phyloP scores from a whole-genome alignment of 2,113 vertebrate genomes.

The Gobiocypris rarus region DNA sequence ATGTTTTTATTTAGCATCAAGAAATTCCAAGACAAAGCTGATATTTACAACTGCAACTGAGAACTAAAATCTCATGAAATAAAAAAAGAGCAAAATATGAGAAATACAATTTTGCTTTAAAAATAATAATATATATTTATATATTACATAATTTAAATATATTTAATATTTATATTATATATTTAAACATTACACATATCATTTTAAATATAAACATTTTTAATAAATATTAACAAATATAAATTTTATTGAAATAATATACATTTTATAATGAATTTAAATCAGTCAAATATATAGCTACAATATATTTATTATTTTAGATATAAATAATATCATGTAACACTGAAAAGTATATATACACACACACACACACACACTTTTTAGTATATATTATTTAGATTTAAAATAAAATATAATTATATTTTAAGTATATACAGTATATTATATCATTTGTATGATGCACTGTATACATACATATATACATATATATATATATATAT shows the following conservation, averaged over 20 bases:
- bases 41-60: neutral
- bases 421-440: neutral
- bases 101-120: neutral
- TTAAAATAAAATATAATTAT: neutral
- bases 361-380: neutral
- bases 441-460: neutral
- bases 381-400: neutral
- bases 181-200: too few relatives aligned
- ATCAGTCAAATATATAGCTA: too few relatives aligned
- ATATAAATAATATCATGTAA: neutral
- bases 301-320: neutral
- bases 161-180: too few relatives aligned
- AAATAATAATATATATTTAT: neutral
- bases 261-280: too few relatives aligned
- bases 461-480: neutral
- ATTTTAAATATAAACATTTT: too few relatives aligned
- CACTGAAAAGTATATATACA: too few relatives aligned
- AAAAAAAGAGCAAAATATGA: neutral
- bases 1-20: neutral
- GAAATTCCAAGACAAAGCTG: neutral
- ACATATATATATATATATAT: neutral
- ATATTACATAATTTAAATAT: too few relatives aligned
- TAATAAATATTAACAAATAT: too few relatives aligned
- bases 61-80: neutral
- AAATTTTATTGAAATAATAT: too few relatives aligned